Evolutionary conservation across 2,888 invertebrate species (phyloP).

Genomic region (Rutpela maculata): DNA sequence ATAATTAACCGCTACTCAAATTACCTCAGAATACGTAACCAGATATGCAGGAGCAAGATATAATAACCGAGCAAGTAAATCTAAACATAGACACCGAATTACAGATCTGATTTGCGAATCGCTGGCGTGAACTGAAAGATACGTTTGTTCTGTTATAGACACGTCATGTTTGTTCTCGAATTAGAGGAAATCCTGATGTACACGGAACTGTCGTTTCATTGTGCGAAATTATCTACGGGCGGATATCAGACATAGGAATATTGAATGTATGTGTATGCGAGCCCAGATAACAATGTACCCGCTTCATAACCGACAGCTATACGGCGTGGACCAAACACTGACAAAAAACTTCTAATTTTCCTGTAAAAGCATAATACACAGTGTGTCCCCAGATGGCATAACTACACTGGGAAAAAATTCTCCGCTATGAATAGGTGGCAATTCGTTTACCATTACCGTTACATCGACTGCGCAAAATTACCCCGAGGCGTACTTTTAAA

Average conservation of each 20-base stretch:
- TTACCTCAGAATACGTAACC: slow-evolving; percentile 17
- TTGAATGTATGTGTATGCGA: slow-evolving; percentile 56
- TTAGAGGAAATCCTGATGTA: slow-evolving; percentile 63
- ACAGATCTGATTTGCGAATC: slow-evolving; percentile 60
- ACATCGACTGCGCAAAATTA: too few species aligned
- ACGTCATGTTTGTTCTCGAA: slow-evolving; percentile 62
- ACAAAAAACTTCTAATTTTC: too few species aligned
- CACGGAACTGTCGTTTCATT: slow-evolving; percentile 63
- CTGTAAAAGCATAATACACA: too few species aligned
- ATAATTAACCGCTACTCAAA: slow-evolving; percentile 22
- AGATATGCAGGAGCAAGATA: neutral
- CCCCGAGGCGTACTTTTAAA: too few species aligned
- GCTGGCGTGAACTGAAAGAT: slow-evolving; percentile 63
- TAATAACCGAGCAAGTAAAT: slow-evolving; percentile 1
- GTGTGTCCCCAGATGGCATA: too few species aligned
- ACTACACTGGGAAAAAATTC: too few species aligned
- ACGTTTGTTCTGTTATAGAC: slow-evolving; percentile 63
- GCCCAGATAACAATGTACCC: slow-evolving; percentile 55
- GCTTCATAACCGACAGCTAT: slow-evolving; percentile 33
- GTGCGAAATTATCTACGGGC: slow-evolving; percentile 63
- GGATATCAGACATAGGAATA: slow-evolving; percentile 61
- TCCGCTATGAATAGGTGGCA: too few species aligned
- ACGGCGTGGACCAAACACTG: slow-evolving; percentile 10
- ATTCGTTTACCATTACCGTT: too few species aligned
- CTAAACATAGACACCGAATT: slow-evolving; percentile 34